A percentile compares a stretch with the other conserved stretches of the same genome.
phyloP scores from a whole-genome alignment of 2,113 vertebrate genomes.

The Prionailurus bengalensis region DNA sequence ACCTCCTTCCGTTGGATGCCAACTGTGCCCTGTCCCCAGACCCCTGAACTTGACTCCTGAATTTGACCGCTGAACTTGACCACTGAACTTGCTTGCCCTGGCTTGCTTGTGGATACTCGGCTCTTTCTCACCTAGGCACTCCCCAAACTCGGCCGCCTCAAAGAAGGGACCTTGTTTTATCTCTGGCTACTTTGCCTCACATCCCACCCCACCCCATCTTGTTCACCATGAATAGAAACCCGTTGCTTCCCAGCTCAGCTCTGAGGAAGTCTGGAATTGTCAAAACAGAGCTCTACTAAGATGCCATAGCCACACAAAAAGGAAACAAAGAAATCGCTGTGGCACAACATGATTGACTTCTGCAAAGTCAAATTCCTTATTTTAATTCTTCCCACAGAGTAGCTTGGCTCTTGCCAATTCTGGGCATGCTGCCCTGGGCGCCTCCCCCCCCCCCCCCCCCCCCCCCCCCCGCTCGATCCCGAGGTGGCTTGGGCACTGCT shows the following conservation, averaged over 20 bases:
- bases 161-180: not conserved
- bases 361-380: constrained; percentile 1
- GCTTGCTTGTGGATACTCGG: not conserved
- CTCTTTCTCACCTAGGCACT: not conserved
- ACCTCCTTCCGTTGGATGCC: not conserved
- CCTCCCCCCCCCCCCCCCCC: not conserved
- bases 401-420: not conserved
- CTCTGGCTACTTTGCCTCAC: not conserved
- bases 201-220: not conserved
- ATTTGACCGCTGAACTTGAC: not conserved
- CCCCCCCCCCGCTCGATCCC: not conserved
- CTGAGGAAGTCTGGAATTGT: not conserved
- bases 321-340: constrained; percentile 38
- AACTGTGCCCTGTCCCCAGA: not conserved
- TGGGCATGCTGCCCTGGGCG: not conserved
- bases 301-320: not conserved
- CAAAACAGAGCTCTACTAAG: not conserved
- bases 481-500: not conserved
- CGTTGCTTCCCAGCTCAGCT: not conserved
- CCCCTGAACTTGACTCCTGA: not conserved
- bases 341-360: constrained; percentile 21
- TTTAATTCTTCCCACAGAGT: constrained; percentile 4
- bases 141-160: not conserved
- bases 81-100: not conserved
- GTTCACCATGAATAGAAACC: not conserved